Evolutionary conservation across 2,113 vertebrate species (phyloP).

Genomic region (Tursiops truncatus): DNA sequence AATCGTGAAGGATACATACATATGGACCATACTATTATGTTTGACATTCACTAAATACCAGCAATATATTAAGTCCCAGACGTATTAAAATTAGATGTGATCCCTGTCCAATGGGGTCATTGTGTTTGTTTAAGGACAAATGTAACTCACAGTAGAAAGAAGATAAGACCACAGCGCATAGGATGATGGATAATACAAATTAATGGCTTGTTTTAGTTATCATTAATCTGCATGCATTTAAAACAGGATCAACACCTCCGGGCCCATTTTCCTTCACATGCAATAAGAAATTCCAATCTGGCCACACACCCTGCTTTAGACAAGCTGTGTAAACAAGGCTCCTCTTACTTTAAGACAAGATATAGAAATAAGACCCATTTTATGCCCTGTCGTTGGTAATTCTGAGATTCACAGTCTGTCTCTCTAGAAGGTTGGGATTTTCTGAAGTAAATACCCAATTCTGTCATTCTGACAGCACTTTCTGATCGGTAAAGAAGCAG

Average conservation of each 20-base stretch:
- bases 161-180: not conserved
- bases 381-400: not conserved
- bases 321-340: not conserved
- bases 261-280: not conserved
- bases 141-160: not conserved
- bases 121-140: conserved; percentile 18
- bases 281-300: not conserved
- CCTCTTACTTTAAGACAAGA: not conserved
- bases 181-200: not conserved
- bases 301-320: not conserved
- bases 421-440: not conserved
- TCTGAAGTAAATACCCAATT: not conserved
- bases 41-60: not conserved
- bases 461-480: conserved; percentile 47
- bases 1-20: not conserved
- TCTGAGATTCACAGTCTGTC: not conserved
- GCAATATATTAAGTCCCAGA: not conserved
- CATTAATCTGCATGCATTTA: not conserved
- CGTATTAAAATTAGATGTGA: not conserved
- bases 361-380: conserved; percentile 11
- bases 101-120: not conserved
- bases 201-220: not conserved
- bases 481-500: conserved; percentile 18
- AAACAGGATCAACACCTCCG: not conserved
- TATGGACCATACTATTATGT: not conserved